A percentile compares a stretch with the other conserved stretches of the same genome.
Conservation (phyloP, 2,888 invertebrate genomes). For the Agrilus mali region DNA sequence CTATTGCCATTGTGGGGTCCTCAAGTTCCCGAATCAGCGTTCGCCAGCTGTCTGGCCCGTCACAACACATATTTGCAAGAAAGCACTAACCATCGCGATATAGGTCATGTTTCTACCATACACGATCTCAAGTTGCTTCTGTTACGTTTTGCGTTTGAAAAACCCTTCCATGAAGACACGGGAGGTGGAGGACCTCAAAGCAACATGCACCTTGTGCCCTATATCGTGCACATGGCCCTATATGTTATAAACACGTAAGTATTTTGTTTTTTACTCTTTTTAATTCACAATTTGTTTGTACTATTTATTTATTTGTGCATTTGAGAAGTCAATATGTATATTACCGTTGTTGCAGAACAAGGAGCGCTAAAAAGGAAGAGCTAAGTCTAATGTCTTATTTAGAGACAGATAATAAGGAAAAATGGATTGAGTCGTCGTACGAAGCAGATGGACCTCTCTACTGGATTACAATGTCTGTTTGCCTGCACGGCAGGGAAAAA, state of each 20-base stretch:
- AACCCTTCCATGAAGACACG: conserved; percentile 94
- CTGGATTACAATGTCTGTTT: conserved; percentile 67
- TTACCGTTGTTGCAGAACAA: conserved; percentile 39
- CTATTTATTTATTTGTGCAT: neutral
- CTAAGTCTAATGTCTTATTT: conserved; percentile 62
- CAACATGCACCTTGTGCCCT: conserved; percentile 93
- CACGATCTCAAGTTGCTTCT: conserved; percentile 88
- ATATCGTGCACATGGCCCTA: conserved; percentile 85
- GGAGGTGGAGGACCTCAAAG: conserved; percentile 95
- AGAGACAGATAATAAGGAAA: conserved; percentile 46
- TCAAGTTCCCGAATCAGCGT: conserved; percentile 82
- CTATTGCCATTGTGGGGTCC: conserved; percentile 94
- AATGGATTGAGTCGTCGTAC: conserved; percentile 70
- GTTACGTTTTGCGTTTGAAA: conserved; percentile 81
- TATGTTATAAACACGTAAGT: conserved; percentile 83
- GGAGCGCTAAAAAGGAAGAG: conserved; percentile 66
- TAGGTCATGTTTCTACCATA: conserved; percentile 67
- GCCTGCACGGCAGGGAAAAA: conserved; percentile 62
- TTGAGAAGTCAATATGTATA: too few species aligned
- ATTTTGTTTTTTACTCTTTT: conserved; percentile 1
- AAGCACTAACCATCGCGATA: conserved; percentile 62
- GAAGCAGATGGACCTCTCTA: conserved; percentile 91
- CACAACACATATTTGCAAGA: conserved; percentile 77
- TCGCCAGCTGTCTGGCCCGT: conserved; percentile 85
- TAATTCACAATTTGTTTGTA: neutral